A percentile compares a stretch with the other conserved stretches of the same genome.
Conservation (phyloP, 2,888 invertebrate genomes). For the Argynnis bischoffii region DNA sequence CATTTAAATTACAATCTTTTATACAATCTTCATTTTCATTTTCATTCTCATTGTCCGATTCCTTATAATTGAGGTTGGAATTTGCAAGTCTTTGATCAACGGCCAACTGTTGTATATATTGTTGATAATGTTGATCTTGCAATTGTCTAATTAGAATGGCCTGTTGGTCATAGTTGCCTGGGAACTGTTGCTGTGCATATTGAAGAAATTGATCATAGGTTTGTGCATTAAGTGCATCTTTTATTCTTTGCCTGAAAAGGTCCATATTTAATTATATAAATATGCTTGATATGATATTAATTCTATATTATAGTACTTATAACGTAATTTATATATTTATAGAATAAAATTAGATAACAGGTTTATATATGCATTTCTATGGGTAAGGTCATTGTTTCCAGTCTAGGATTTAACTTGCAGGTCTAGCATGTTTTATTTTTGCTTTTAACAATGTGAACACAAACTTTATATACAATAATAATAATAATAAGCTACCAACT, state of each 20-base stretch:
- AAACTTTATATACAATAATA: too few species aligned
- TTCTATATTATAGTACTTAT: too few species aligned
- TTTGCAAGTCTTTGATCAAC: slow-evolving; percentile 72
- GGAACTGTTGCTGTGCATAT: slow-evolving; percentile 97
- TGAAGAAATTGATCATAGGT: slow-evolving; percentile 92
- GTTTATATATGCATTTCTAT: too few species aligned
- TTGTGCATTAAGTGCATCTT: slow-evolving; percentile 97
- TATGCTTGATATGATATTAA: too few species aligned
- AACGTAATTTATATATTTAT: too few species aligned
- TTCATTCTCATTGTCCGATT: slow-evolving; percentile 48
- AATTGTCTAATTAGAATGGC: slow-evolving; percentile 95
- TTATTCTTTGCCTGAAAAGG: slow-evolving; percentile 88
- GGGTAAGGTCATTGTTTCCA: too few species aligned
- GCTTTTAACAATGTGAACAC: too few species aligned
- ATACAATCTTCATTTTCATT: slow-evolving; percentile 59
- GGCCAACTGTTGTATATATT: slow-evolving; percentile 97
- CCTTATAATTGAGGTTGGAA: slow-evolving; percentile 57
- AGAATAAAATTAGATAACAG: too few species aligned
- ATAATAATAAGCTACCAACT: too few species aligned
- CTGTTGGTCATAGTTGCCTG: slow-evolving; percentile 94
- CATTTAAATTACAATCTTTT: slow-evolving; percentile 65
- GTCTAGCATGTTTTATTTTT: too few species aligned
- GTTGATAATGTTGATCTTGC: slow-evolving; percentile 99
- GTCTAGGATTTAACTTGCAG: too few species aligned
- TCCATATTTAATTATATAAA: too few species aligned